Conservation (phyloP, 1,140 invertebrate genomes). For the Conus ventricosus region DNA sequence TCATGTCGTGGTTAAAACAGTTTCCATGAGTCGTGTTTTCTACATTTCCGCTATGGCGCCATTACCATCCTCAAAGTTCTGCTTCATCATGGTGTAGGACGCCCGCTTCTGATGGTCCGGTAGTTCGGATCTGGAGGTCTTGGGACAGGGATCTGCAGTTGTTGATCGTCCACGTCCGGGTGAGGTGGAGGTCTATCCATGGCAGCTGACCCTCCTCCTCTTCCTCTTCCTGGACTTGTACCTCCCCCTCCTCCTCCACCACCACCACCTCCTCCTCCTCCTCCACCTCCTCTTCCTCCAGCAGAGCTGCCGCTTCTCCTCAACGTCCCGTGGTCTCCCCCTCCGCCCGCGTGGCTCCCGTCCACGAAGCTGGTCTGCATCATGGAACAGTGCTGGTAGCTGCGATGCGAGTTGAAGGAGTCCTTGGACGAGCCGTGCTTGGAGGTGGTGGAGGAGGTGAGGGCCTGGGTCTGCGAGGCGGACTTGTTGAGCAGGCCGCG, state of each 20-base stretch:
- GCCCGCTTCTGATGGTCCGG: conserved; percentile 40
- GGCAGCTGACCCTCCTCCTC: not conserved
- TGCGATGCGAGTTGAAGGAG: conserved; percentile 39
- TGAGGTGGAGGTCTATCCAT: not conserved
- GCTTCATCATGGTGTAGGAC: conserved; percentile 45
- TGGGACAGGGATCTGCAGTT: conserved; percentile 27
- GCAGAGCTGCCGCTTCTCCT: too few species aligned
- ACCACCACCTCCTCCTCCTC: not conserved
- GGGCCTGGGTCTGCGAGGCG: conserved; percentile 47
- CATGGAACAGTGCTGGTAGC: conserved; percentile 30
- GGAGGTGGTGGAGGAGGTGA: conserved; percentile 26
- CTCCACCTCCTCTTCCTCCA: not conserved
- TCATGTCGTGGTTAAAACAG: too few species aligned
- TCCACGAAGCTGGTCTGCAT: conserved; percentile 48
- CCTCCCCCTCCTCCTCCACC: not conserved
- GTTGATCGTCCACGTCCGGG: conserved; percentile 12
- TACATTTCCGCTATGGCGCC: conserved; percentile 24
- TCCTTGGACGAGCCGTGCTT: conserved; percentile 40
- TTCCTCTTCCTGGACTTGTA: not conserved
- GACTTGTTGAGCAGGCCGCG: conserved; percentile 44
- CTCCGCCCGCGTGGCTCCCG: not conserved
- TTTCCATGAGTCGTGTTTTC: too few species aligned
- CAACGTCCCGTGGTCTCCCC: not conserved
- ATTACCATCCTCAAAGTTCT: conserved; percentile 38
- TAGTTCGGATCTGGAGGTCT: conserved; percentile 28